Base-by-base conservation (phyloP, 2,888 invertebrate genomes). In the Mycogona germanica region DNA sequence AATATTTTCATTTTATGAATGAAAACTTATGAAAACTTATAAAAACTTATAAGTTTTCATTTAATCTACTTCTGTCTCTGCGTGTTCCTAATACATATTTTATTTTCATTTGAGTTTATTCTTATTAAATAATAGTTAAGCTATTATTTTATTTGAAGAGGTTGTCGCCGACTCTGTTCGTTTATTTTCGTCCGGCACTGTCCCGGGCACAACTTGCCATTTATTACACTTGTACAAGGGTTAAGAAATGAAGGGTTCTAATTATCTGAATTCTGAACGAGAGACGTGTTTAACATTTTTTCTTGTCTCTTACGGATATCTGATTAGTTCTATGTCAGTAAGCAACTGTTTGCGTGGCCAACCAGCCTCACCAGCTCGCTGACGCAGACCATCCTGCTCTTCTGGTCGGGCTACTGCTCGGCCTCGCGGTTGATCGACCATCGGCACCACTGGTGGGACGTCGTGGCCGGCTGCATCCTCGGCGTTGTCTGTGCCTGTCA, bases 391-490 rank as follows among this genome's bases (percentile, higher is more conserved):
- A 28, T 41, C 41, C 42, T 51, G 12, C 17, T 51, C n/a, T 51
- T 25, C 28, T 47, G 32, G 35, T 46, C 53, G 14, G 44, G 52
- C 9, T 48, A 53, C 30, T 53, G 53, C 25, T 29, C 35, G 12
- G 14, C 30, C 19, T 37, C 46, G n/a, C 14, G 53, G 26, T 38
- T 53, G 29, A 48, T 38, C 17, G 53, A 53, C 21, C 46, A 40
- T n/a, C 32, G 47, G 28, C 53, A 53, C 28, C 53, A 53, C 25
- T 53, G 53, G 53, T 53, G 53, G 53, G 53, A 53, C 32, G 53
- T 45, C 14, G 2, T 53, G 25, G 29, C 21, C 17, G 53, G 53
- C n/a, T 12, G 21, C 9, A 23, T 48, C 14, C 25, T 53, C 9
- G 53, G 53, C n/a, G 25, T 38, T 35, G 38, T 53, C 25, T 28